These are phyloP conservation scores for Drosophila anomelani DNA, from an alignment of 2,888 invertebrate species.

Conservation along the genomic window DNA sequence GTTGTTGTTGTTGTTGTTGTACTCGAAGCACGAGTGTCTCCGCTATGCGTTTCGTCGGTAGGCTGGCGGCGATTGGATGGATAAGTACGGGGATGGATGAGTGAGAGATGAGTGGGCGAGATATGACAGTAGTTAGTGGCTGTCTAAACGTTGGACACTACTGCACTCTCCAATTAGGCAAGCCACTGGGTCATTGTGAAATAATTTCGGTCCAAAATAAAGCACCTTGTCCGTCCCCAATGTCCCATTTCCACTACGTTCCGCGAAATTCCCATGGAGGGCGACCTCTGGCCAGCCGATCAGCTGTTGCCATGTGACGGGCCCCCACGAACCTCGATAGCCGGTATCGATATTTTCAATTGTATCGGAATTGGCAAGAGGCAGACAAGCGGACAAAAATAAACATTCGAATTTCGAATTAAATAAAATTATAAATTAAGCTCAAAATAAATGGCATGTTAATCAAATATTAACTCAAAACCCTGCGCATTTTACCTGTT, in stretches of 20 bases:
- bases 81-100: not conserved
- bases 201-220: slow-evolving; percentile 28
- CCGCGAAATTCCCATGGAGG: slow-evolving; percentile 7
- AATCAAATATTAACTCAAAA: not conserved
- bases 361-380: not conserved
- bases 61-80: slow-evolving; percentile 21
- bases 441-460: not conserved
- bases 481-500: slow-evolving; percentile 35
- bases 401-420: not conserved
- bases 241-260: slow-evolving; percentile 20
- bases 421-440: not conserved
- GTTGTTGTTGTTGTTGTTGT: slow-evolving; percentile 12
- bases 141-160: not conserved
- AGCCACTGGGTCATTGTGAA: slow-evolving; percentile 28
- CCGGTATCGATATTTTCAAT: slow-evolving; percentile 4
- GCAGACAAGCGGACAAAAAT: not conserved
- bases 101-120: slow-evolving; percentile 6
- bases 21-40: slow-evolving; percentile 13
- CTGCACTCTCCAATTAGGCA: slow-evolving; percentile 7
- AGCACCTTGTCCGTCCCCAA: slow-evolving; percentile 10
- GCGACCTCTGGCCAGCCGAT: slow-evolving; percentile 8
- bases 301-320: slow-evolving; percentile 46
- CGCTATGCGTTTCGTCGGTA: slow-evolving; percentile 31
- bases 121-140: not conserved
- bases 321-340: not conserved